A percentile compares a stretch with the other conserved stretches of the same genome.
phyloP scores from a whole-genome alignment of 2,113 vertebrate genomes.

The Percopsis transmontana region DNA sequence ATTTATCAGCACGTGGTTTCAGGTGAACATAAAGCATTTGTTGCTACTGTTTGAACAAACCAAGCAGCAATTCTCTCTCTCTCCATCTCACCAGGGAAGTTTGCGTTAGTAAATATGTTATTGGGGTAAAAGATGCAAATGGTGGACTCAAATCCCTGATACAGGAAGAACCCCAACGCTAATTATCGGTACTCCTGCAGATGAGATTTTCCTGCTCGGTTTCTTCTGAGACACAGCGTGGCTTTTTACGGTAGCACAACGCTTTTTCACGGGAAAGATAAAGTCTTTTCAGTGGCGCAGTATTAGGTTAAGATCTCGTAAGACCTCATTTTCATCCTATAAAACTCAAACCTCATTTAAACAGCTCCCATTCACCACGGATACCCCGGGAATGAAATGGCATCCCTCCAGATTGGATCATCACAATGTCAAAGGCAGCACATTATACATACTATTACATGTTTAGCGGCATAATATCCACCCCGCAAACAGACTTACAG shows the following conservation, averaged over 20 bases:
- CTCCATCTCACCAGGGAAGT: constrained; percentile 37
- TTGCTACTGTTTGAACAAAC: constrained; percentile 55
- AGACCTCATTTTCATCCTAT: not conserved
- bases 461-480: too few species aligned
- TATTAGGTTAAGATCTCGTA: constrained; percentile 5
- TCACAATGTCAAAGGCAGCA: not conserved
- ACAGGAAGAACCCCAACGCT: constrained; percentile 19
- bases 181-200: constrained; percentile 11
- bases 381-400: not conserved
- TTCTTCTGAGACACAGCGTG: constrained; percentile 16
- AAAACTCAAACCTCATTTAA: not conserved
- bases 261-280: not conserved
- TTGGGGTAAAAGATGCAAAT: constrained; percentile 50
- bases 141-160: constrained; percentile 13
- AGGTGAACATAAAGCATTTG: constrained; percentile 68
- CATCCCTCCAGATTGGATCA: not conserved
- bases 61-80: constrained; percentile 45
- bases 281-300: not conserved
- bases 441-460: too few species aligned
- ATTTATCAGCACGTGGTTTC: constrained; percentile 68
- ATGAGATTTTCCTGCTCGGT: constrained; percentile 7
- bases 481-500: too few species aligned
- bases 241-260: not conserved
- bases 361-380: not conserved
- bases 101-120: constrained; percentile 52